Evolutionary conservation across 2,113 vertebrate species (phyloP).

Genomic region (Proteles cristata): DNA sequence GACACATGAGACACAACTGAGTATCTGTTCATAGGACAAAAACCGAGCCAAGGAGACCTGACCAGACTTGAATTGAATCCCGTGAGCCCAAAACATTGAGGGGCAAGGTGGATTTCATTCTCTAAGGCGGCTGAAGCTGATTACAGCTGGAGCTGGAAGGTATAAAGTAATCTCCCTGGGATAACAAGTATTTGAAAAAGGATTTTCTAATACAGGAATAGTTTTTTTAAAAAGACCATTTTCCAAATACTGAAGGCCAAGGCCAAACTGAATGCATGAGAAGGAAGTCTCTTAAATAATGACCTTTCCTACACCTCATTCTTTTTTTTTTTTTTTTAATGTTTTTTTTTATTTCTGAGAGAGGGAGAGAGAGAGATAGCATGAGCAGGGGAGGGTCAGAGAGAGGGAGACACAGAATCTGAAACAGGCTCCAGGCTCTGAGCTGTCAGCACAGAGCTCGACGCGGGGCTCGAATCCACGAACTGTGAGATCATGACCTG

Average conservation of each 20-base stretch:
- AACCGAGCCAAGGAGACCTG: constrained; percentile 6
- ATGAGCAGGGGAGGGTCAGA: no score
- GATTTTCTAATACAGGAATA: constrained; percentile 4
- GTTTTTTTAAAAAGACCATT: background rate
- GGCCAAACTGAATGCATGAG: constrained; percentile 7
- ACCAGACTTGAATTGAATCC: constrained; percentile 30
- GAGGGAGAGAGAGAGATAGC: no score
- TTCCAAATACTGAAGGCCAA: constrained; percentile 18
- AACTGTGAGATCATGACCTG: no score
- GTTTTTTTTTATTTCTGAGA: no score
- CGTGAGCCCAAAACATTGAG: background rate
- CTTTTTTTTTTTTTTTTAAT: background rate
- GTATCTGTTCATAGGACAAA: constrained; percentile 35
- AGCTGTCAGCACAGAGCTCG: no score
- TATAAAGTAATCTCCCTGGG: constrained; percentile 42
- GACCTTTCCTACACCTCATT: background rate
- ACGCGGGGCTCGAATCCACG: no score
- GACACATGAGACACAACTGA: constrained; percentile 30
- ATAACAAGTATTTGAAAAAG: constrained; percentile 16
- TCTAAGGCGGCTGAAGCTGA: background rate
- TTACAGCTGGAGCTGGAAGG: background rate
- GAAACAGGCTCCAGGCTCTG: no score
- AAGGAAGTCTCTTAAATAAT: background rate
- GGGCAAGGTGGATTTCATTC: background rate
- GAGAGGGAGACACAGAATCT: no score